phyloP scores from a whole-genome alignment of 2,888 invertebrate species.

The Brachyptera putata region DNA sequence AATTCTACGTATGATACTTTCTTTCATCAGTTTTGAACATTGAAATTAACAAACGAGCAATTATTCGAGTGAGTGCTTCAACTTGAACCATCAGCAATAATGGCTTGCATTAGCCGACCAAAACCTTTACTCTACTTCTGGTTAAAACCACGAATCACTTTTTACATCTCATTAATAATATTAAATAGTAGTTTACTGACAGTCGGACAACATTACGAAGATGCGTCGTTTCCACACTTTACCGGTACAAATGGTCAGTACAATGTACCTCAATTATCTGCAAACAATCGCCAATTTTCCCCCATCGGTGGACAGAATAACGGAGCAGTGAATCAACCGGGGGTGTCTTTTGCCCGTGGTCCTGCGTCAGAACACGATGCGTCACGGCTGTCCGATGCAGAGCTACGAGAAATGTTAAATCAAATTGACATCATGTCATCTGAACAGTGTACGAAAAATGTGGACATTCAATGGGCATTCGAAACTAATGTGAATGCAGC shows the following conservation, averaged over 20 bases:
- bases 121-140: constrained; percentile 12
- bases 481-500: constrained; percentile 82
- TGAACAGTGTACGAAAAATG: constrained; percentile 77
- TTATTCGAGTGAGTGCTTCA: neutral
- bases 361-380: neutral
- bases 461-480: constrained; percentile 85
- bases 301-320: neutral
- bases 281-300: neutral
- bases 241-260: constrained; percentile 15
- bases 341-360: neutral
- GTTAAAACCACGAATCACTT: constrained; percentile 8
- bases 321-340: neutral
- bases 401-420: constrained; percentile 57
- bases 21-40: neutral
- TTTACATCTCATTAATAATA: neutral
- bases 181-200: neutral
- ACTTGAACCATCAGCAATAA: neutral
- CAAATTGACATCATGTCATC: constrained; percentile 72
- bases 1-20: neutral
- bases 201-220: constrained; percentile 10
- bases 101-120: constrained; percentile 12
- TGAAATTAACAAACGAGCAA: neutral
- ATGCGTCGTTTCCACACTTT: constrained; percentile 13
- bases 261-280: neutral
- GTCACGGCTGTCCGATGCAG: constrained; percentile 33